Percentiles rank a stretch among this genome's conserved stretches.
Conservation (phyloP, 1,140 invertebrate species). For the Heliconius himera region DNA sequence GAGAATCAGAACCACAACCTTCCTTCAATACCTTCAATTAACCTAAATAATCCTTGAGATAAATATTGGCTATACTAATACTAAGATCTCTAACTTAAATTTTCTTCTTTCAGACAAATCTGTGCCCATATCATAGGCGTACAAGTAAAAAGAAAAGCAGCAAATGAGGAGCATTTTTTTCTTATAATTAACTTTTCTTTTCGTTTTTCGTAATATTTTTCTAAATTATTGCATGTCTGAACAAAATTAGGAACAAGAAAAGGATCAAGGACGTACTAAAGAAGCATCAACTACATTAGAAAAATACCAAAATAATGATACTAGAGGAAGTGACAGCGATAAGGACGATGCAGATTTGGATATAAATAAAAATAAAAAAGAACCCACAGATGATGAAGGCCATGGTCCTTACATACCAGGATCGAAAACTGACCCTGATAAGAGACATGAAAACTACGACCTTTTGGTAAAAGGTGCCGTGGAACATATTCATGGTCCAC, state of each 20-base stretch:
- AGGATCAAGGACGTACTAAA: constrained; percentile 38
- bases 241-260: constrained; percentile 51
- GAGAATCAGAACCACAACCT: no score
- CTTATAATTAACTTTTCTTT: constrained; percentile 12
- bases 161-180: constrained; percentile 27
- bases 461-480: constrained; percentile 74
- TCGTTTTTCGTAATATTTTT: constrained; percentile 26
- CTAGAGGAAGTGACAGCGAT: constrained; percentile 31
- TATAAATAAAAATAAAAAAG: constrained; percentile 47
- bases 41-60: no score
- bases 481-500: constrained; percentile 70
- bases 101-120: constrained; percentile 63
- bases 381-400: constrained; percentile 59
- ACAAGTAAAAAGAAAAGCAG: constrained; percentile 30
- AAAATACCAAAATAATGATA: constrained; percentile 31
- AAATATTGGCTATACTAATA: no score
- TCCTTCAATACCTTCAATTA: no score
- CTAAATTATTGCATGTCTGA: constrained; percentile 72
- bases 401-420: constrained; percentile 82
- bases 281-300: constrained; percentile 19
- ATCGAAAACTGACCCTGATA: constrained; percentile 80
- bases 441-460: constrained; percentile 80
- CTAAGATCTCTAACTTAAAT: constrained; percentile 34
- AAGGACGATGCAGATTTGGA: constrained; percentile 57
- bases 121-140: constrained; percentile 63